Base-by-base conservation (phyloP, 2,888 invertebrate species). In the Diarsia rubi region DNA sequence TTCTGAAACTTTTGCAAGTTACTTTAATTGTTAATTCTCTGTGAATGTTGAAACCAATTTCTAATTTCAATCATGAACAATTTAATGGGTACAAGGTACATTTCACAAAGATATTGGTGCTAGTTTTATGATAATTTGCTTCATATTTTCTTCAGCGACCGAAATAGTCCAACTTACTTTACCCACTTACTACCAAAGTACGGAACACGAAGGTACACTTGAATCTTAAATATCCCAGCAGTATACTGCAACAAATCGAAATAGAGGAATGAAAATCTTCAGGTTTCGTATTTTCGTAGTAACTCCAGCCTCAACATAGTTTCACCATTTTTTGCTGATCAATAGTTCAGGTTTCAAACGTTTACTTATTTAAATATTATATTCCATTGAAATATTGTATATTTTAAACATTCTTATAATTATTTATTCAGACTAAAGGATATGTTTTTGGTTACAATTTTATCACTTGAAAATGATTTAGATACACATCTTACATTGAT, bases 391-490 rank as follows among this genome's bases (percentile, higher is more conserved):
- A 75, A 79, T 71, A 83, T 59, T 79, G 78, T 86, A 84, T 87
- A 88, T 88, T 78, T 84, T 87, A 84, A 89, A 86, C 79, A 89
- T 84, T 88, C 89, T 92, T 89, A 91, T 84, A 89, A 82, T 90
- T 91, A 91, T 82, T 91, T 90, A 89, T 91, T 94, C 94, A 95
- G 95, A 93, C 95, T 94, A 95, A 89, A 90, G 93, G 96, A 96
- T 96, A 96, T 96, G 96, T 96, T 94, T 94, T 95, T 91, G 91
- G 90, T 95, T 95, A 93, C 93, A 92, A 88, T 90, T 88, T 89
- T 95, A 95, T 95, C 95, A 95, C 95, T 92, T 89, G 83, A 88
- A 86, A 82, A 83, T 83, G 88, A 75, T 87, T 84, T 81, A 54
- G 71, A 83, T 69, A 73, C 68, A 73, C 70, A 45, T 69, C 73